Percentiles rank a stretch among this genome's conserved stretches.
Evolutionary conservation across 2,888 invertebrate genomes (phyloP).

Genomic region (Atethmia centrago): DNA sequence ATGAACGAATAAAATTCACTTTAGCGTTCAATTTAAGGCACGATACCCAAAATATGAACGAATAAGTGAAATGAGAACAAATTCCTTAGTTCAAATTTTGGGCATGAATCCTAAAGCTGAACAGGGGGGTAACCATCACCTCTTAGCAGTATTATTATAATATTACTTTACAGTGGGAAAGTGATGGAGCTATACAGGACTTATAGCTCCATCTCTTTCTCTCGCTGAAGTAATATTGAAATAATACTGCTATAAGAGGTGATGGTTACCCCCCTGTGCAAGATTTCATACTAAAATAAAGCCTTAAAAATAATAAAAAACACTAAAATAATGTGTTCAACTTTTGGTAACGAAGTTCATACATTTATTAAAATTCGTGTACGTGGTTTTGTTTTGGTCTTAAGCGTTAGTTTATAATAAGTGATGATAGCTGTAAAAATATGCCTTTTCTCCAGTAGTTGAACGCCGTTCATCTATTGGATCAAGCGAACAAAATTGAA

Average conservation of each 20-base stretch:
- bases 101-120: not conserved
- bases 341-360: not conserved
- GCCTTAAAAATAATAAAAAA: not conserved
- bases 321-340: not conserved
- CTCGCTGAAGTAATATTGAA: too few species aligned
- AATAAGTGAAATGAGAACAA: not conserved
- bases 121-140: too few species aligned
- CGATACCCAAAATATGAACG: not conserved
- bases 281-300: slow-evolving; percentile 1
- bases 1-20: too few species aligned
- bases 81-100: slow-evolving; percentile 2
- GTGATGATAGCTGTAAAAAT: not conserved
- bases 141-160: too few species aligned
- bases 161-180: too few species aligned
- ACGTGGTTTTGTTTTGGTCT: not conserved
- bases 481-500: not conserved
- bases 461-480: not conserved
- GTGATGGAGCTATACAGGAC: too few species aligned
- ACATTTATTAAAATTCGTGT: not conserved
- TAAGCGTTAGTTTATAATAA: not conserved
- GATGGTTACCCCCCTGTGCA: too few species aligned
- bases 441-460: not conserved
- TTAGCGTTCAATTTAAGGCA: not conserved
- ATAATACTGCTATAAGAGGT: too few species aligned
- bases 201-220: too few species aligned